Conservation (phyloP, 2,888 invertebrate genomes). For the Plusia festucae region DNA sequence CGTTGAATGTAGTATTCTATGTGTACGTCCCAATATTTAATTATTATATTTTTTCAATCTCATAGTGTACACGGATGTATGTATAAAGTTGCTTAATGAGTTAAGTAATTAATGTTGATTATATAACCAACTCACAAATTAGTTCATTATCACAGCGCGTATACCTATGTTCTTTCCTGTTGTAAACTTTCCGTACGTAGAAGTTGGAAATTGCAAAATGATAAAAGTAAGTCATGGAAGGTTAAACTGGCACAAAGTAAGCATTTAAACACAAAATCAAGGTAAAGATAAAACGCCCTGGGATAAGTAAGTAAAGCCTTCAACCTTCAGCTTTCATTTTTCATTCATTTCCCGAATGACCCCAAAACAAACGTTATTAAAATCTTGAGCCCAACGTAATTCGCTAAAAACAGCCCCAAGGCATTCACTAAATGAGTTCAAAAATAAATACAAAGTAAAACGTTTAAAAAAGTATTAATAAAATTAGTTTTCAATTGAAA, state of each 20-base stretch:
- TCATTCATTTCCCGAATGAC: constrained; percentile 42
- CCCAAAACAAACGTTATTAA: constrained; percentile 51
- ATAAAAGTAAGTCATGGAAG: background rate
- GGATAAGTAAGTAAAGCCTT: constrained; percentile 21
- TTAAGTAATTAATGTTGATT: background rate
- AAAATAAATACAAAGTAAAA: constrained; percentile 16
- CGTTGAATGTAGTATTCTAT: too few relatives aligned
- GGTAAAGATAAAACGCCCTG: background rate
- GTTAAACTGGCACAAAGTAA: background rate
- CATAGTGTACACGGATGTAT: background rate
- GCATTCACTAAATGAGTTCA: constrained; percentile 30
- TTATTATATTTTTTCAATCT: too few relatives aligned
- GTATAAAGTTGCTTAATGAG: background rate
- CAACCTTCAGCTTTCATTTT: constrained; percentile 36
- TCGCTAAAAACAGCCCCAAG: constrained; percentile 37
- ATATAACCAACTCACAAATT: background rate
- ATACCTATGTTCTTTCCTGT: background rate
- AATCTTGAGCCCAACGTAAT: constrained; percentile 41
- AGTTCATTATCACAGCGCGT: background rate
- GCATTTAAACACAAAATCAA: background rate
- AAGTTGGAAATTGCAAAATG: background rate
- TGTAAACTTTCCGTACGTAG: background rate
- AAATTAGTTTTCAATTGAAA: background rate
- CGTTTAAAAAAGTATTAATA: background rate
- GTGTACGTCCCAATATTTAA: too few relatives aligned